Conservation (phyloP, 2,797 vertebrate genomes). For the Acanthopagrus latus region DNA sequence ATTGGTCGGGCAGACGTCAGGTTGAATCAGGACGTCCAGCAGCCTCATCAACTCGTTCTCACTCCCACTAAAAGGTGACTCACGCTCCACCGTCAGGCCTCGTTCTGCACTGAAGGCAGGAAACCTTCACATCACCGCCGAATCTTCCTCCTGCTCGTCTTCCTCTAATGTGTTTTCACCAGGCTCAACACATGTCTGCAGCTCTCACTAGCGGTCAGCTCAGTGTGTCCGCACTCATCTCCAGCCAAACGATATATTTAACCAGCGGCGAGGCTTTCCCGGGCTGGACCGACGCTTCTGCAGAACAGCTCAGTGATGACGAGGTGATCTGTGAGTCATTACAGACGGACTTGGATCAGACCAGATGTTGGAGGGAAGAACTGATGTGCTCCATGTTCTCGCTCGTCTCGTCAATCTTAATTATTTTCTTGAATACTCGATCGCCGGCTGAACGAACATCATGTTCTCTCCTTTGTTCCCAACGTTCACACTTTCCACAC, state of each 20-base stretch:
- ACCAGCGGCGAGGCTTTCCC: too few species aligned
- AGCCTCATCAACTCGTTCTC: background rate
- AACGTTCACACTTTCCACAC: background rate
- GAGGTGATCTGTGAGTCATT: background rate
- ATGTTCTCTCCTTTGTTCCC: background rate
- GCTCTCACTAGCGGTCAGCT: background rate
- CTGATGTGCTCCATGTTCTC: too few species aligned
- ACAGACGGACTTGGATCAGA: too few species aligned
- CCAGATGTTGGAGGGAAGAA: too few species aligned
- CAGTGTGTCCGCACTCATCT: background rate
- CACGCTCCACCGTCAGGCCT: background rate
- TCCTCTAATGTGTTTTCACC: background rate
- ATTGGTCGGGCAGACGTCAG: background rate
- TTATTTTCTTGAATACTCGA: too few species aligned
- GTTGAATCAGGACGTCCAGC: conserved; percentile 24
- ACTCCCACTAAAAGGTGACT: conserved; percentile 2
- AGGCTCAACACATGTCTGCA: background rate
- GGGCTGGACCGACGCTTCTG: too few species aligned
- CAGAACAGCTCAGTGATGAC: background rate
- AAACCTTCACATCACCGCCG: background rate
- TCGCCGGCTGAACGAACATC: too few species aligned
- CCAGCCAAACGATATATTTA: background rate
- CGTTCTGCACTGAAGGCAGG: background rate
- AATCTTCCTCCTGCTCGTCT: background rate
- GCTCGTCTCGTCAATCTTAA: too few species aligned